Evolutionary conservation across 2,888 invertebrate species (phyloP), one percentile per base, ranked within the genome.

Genomic region (Noctuana brunneofusca): DNA sequence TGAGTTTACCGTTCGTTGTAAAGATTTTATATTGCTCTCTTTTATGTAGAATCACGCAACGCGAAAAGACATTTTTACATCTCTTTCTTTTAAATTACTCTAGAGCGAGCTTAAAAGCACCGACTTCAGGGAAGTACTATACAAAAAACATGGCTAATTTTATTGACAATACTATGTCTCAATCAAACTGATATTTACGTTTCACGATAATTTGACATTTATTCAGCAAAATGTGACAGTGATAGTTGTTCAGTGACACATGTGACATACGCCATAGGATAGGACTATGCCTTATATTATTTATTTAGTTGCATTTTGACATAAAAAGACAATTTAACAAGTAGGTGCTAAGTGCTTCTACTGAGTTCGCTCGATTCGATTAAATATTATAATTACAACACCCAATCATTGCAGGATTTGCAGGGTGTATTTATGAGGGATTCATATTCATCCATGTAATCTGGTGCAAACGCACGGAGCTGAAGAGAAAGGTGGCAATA

Each of bases 251-350:
- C 38, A 38, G 2, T 38, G 38, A 38, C 38, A 38, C 38, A 38
- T 14, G 38, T 38, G 38, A 38, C 14, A 14, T 38, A 1, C 2
- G 2, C 2, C 14, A 14, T 38, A 1, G 8, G 2, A 0, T 14
- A 14, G 6, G 14, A 5, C 38, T 38, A 12, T 48, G 24, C n/a
- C 20, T 48, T 48, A 11, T 48, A 50, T 14, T 54, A 54, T 54
- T 54, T 54, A 52, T 50, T 52, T 50, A 52, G 49, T 20, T 58
- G 55, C 41, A 52, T 58, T 58, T 58, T 41, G 58, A 50, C 50
- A 50, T 58, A 22, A 18, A 24, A 27, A 50, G 27, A 27, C 27
- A 27, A 38, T 54, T n/a, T 54, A 38, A 16, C 16, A 41, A n/a
- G 18, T 22, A 27, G 27, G 55, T 53, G 32, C 35, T 35, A 6